Base-by-base conservation (phyloP, 1,140 invertebrate species). In the Campoletis sonorensis region DNA sequence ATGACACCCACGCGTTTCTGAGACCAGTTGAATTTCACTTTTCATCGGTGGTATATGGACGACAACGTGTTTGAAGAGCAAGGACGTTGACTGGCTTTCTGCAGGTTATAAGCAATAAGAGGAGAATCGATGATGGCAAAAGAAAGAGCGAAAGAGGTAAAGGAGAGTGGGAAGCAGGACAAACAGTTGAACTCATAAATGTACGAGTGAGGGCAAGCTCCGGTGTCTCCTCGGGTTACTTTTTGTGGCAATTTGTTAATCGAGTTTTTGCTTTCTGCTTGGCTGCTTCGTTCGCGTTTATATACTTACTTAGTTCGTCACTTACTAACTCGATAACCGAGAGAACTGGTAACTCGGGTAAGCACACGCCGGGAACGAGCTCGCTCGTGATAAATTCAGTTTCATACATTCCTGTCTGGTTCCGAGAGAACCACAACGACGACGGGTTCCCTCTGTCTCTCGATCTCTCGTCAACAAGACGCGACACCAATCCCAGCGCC, bases 191-290 rank as follows among this genome's bases (percentile, higher is more conserved):
- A 80, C 82, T 67, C 71, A 82, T 79, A 82, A 80, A 75, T 81
- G 82, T 79, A 82, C 79, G 83, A 84, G 80, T 21, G 7, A 54
- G 45, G 49, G 54, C 8, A 16, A 8, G 18, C 33, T 11, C 13
- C 23, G 21, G 54, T 4, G 27, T 26, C 73, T n/a, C 78, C 84
- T 78, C 83, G 75, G 83, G 84, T 88, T 86, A 87, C 84, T 90
- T 90, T 89, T 90, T 90, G 85, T 81, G 84, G 72, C 87, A 89
- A 90, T 90, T 90, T 89, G 87, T 90, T 90, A 89, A 88, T 89
- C 87, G 84, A 84, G 23, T 30, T 82, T 84, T 87, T 87, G 82
- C 84, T 87, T 86, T 81, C 82, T 81, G 51, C 83, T 80, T 83
- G 82, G 64, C 79, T 84, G 81, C 79, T 73, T n/a, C n/a, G 72